Base-by-base conservation (phyloP, 1,140 invertebrate species). In the Archegozetes longisetosus region DNA sequence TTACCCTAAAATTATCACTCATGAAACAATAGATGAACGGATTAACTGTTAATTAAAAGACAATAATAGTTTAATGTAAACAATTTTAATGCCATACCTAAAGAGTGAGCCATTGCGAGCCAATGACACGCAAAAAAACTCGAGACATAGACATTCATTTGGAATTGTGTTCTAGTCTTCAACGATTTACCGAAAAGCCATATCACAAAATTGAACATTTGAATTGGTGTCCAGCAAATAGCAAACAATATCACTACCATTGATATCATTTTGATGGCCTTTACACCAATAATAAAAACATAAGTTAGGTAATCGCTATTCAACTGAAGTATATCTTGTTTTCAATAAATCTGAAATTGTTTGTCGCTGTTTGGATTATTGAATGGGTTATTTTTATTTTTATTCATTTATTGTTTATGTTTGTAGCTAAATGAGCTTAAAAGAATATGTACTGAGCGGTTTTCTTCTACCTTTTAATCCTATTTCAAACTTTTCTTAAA, bases 11-110 rank as follows among this genome's bases (percentile, higher is more conserved):
- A 70, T 86, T 87, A 40, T 82, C 80, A 25, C 85, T 88, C 79
- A 90, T 85, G 66, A 88, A 80, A 68, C 86, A 88, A 70, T 91
- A 91, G 4, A 91, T 81, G 49, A 91, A 79, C 0, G 88, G 88
- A 71, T 91, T 91, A 62, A 89, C 80, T 26, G 17, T 40, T 40
- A 40, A 40, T 40, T 40, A 40, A 40, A 40, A 40, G 17, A 40
- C 17, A 40, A 40, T 40, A 40, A n/a, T 40, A 40, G 17, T 40
- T 40, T 40, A 9, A 9, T 40, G 6, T 40, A 9, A 17, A 9
- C 17, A 9, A 9, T 40, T 40, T 6, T 40, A 9, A 17, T 40
- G 6, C 6, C 6, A 9, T 40, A 40, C 32, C 32, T 40, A 40
- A 17, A 9, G 32, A 40, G 17, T 40, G 32, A 9, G 32, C 32